Conservation (phyloP, 2,888 invertebrate genomes). For the Tenodera sinensis region DNA sequence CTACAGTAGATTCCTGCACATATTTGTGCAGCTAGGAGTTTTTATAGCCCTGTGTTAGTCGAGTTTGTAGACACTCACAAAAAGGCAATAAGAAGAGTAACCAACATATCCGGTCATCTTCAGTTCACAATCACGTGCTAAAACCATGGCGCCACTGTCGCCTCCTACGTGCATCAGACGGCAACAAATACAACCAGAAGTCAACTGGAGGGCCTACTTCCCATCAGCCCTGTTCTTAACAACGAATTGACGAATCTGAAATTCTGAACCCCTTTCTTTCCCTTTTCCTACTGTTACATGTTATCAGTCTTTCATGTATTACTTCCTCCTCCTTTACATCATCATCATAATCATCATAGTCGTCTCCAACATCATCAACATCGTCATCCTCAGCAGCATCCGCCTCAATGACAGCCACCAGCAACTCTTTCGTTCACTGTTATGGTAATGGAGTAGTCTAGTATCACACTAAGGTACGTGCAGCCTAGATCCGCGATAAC, state of each 20-base stretch:
- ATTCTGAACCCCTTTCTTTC: not conserved
- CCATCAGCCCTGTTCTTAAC: not conserved
- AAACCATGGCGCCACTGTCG: not conserved
- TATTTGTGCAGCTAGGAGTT: not conserved
- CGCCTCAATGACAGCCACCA: no score
- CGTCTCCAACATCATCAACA: no score
- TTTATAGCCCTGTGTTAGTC: not conserved
- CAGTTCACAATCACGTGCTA: conserved; percentile 3
- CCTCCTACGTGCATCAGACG: not conserved
- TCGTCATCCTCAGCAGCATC: no score
- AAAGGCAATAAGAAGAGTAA: not conserved
- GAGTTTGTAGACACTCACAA: not conserved
- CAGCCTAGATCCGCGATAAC: no score
- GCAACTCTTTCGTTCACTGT: no score
- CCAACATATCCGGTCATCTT: not conserved
- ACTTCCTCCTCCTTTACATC: no score
- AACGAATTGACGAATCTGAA: not conserved
- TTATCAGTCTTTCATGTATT: not conserved
- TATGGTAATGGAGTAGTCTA: no score
- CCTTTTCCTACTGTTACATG: not conserved
- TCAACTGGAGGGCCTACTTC: not conserved
- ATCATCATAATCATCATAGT: no score
- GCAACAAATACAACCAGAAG: not conserved
- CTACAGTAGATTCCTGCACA: not conserved
- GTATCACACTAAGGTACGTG: no score